A percentile compares a stretch with the other conserved stretches of the same genome.
These are phyloP conservation scores for Mustela lutreola DNA, from an alignment of 2,113 vertebrate genomes.

Conservation along the genomic window DNA sequence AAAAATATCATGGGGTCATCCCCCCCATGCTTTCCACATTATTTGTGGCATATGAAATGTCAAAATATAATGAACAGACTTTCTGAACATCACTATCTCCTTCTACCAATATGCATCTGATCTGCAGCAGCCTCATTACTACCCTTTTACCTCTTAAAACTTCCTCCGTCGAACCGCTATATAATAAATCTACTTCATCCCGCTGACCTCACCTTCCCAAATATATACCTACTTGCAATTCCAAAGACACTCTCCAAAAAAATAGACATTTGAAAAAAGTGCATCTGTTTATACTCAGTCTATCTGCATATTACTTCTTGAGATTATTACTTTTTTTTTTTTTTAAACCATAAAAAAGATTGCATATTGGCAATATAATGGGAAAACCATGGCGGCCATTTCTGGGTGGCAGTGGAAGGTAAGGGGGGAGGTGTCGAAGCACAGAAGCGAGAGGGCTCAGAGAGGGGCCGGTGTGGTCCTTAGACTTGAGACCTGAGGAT, in stretches of 20 bases:
- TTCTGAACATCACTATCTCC: constrained; percentile 64
- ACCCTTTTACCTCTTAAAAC: constrained; percentile 47
- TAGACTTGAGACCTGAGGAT: background rate
- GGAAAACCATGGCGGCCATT: constrained; percentile 64
- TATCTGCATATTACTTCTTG: constrained; percentile 75
- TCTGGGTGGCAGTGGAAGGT: constrained; percentile 54
- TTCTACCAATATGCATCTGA: background rate
- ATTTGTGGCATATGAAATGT: constrained; percentile 86
- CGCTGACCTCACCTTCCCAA: background rate
- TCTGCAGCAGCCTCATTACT: background rate
- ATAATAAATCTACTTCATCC: background rate
- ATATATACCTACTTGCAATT: constrained; percentile 40
- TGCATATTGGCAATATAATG: constrained; percentile 82
- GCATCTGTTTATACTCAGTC: constrained; percentile 40
- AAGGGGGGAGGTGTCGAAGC: background rate
- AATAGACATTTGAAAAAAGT: constrained; percentile 75
- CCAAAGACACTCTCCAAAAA: constrained; percentile 80
- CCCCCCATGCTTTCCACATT: constrained; percentile 74
- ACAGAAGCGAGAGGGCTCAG: background rate
- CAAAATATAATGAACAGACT: constrained; percentile 83
- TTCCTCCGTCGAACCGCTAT: background rate
- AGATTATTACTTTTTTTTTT: constrained; percentile 29
- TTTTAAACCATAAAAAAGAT: constrained; percentile 81
- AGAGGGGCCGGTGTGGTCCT: background rate
- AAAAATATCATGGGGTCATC: constrained; percentile 87